These are phyloP conservation scores for Hetaerina americana DNA, from an alignment of 1,140 invertebrate genomes.

Conservation along the genomic window DNA sequence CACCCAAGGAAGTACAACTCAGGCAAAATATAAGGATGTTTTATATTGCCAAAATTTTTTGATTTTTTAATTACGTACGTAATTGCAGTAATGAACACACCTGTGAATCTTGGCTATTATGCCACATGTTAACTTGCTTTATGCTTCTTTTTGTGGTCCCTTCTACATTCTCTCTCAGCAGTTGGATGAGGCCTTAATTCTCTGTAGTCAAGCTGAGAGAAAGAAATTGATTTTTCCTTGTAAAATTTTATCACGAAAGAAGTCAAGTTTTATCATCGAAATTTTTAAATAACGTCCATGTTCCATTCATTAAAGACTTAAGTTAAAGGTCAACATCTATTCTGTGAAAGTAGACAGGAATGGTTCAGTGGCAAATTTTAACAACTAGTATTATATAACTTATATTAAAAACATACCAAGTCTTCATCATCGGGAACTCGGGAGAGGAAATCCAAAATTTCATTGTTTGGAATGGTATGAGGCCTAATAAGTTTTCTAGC, in stretches of 20 bases:
- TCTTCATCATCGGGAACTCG: slow-evolving; percentile 91
- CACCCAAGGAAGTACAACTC: too few relatives aligned
- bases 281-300: slow-evolving; percentile 24
- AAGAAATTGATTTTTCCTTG: too few relatives aligned
- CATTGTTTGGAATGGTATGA: slow-evolving; percentile 93
- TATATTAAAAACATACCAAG: slow-evolving; percentile 59
- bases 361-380: slow-evolving; percentile 4
- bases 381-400: slow-evolving; percentile 16
- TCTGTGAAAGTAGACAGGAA: not conserved
- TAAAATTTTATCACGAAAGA: too few relatives aligned
- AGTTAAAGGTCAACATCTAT: not conserved
- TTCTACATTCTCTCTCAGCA: slow-evolving; percentile 24
- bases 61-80: too few relatives aligned
- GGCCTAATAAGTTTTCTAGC: slow-evolving; percentile 84
- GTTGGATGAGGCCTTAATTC: slow-evolving; percentile 39
- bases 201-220: slow-evolving; percentile 33
- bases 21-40: too few relatives aligned
- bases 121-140: slow-evolving; percentile 24
- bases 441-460: slow-evolving; percentile 89
- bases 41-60: too few relatives aligned
- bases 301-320: slow-evolving; percentile 1
- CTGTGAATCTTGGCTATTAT: not conserved
- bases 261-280: too few relatives aligned
- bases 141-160: slow-evolving; percentile 40
- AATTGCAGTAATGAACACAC: not conserved